Percentiles rank a stretch among this genome's conserved stretches.
These are phyloP conservation scores for Drosophila anomelani DNA, from an alignment of 2,888 invertebrate genomes.

Conservation along the genomic window DNA sequence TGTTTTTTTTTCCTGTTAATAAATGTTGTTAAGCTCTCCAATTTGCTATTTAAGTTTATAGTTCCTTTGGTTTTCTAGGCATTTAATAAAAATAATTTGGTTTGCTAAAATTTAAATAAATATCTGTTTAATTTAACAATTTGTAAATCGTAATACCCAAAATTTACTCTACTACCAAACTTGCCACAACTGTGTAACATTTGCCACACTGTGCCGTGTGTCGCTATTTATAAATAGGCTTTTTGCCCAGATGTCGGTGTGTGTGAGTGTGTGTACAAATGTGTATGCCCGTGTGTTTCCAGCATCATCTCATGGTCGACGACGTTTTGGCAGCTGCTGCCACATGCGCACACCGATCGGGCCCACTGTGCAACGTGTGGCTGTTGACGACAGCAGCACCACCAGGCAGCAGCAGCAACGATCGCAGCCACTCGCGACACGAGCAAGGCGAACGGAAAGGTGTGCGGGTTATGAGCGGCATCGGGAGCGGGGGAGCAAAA, in stretches of 20 bases:
- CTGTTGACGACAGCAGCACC: conserved; percentile 61
- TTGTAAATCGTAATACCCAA: no score
- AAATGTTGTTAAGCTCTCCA: no score
- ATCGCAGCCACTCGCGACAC: conserved; percentile 70
- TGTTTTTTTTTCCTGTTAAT: background rate
- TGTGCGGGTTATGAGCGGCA: conserved; percentile 43
- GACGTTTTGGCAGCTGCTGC: conserved; percentile 61
- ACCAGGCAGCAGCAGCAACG: conserved; percentile 60
- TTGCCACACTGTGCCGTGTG: conserved; percentile 36
- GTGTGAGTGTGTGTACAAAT: conserved; percentile 11
- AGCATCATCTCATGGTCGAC: conserved; percentile 64
- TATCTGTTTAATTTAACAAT: background rate
- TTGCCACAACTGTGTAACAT: conserved; percentile 19
- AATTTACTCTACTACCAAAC: background rate
- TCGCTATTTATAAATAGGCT: conserved; percentile 40
- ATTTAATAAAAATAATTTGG: background rate
- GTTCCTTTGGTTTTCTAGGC: background rate
- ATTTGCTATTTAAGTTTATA: background rate
- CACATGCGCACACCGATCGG: conserved; percentile 67
- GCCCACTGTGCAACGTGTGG: conserved; percentile 80
- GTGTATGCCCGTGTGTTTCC: conserved; percentile 49
- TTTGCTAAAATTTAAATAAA: background rate
- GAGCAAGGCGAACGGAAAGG: conserved; percentile 72
- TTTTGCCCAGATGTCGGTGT: conserved; percentile 21
- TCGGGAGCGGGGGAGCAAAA: conserved; percentile 56